Percentiles rank a stretch among this genome's conserved stretches.
Evolutionary conservation across 1,140 invertebrate species (phyloP).

Genomic region (Hestina assimilis): DNA sequence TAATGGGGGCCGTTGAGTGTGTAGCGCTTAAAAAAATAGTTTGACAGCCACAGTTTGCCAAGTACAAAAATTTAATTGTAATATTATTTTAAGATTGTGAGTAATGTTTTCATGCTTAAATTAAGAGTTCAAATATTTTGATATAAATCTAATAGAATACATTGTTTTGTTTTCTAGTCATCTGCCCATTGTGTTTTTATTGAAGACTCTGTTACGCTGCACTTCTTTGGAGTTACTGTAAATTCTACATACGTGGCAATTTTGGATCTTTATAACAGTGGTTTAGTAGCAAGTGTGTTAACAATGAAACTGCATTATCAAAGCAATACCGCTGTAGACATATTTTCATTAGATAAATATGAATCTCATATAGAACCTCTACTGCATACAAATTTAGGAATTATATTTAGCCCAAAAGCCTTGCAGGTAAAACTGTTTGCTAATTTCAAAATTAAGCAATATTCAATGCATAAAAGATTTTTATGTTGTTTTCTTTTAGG

Average conservation of each 20-base stretch:
- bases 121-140: background rate
- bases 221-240: conserved; percentile 62
- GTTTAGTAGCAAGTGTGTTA: conserved; percentile 59
- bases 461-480: no score
- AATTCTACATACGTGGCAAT: conserved; percentile 49
- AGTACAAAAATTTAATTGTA: no score
- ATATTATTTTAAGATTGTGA: no score
- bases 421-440: conserved; percentile 42
- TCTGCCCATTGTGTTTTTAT: conserved; percentile 64
- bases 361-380: conserved; percentile 66
- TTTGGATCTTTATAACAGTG: conserved; percentile 67
- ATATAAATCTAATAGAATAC: background rate
- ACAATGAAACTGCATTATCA: conserved; percentile 62
- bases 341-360: conserved; percentile 66
- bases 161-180: conserved; percentile 49
- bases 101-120: no score
- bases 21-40: no score
- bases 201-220: conserved; percentile 64
- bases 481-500: conserved; percentile 37
- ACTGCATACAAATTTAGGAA: conserved; percentile 58
- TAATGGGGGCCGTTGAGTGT: no score
- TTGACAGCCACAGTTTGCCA: no score
- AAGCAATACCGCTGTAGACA: conserved; percentile 43
- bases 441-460: no score
- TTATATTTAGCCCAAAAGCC: conserved; percentile 65